A percentile compares a stretch with the other conserved stretches of the same genome.
Evolutionary conservation across 2,797 vertebrate genomes (phyloP).

Genomic region (Paedocypris micromegethes): DNA sequence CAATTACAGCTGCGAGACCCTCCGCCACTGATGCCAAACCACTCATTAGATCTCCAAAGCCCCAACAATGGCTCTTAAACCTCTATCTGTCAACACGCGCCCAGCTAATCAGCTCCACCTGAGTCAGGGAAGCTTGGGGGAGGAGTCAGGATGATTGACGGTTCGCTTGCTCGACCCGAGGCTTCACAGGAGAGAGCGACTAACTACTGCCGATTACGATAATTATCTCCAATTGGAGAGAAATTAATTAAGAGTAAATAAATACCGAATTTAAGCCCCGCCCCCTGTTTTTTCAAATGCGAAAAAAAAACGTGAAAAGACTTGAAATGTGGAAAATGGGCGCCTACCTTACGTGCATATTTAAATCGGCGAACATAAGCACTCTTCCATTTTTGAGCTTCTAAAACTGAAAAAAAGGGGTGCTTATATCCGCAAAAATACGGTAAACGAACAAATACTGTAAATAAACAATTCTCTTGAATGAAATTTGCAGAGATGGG

Average conservation of each 20-base stretch:
- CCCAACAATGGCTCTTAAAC: conserved; percentile 66
- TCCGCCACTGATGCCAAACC: conserved; percentile 66
- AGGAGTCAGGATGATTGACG: neutral
- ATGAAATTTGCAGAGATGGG: too few relatives aligned
- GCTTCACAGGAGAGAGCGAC: conserved; percentile 4
- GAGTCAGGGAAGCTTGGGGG: conserved; percentile 11
- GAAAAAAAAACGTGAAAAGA: neutral
- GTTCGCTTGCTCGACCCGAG: conserved; percentile 16
- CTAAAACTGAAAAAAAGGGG: too few relatives aligned
- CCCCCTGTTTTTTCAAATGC: neutral
- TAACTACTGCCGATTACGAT: conserved; percentile 20
- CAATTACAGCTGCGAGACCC: conserved; percentile 62
- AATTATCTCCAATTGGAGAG: conserved; percentile 38
- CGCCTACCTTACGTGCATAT: too few relatives aligned
- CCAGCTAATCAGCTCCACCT: conserved; percentile 69
- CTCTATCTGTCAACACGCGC: conserved; percentile 66
- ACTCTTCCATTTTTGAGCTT: too few relatives aligned
- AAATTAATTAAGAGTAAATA: conserved; percentile 16
- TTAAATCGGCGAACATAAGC: too few relatives aligned
- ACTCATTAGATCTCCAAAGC: conserved; percentile 63
- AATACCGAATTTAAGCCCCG: neutral
- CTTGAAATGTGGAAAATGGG: too few relatives aligned
- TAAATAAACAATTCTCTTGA: too few relatives aligned
- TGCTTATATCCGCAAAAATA: too few relatives aligned
- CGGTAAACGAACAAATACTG: too few relatives aligned